These are phyloP conservation scores for Ctenodactylus gundi DNA, from an alignment of 2,113 vertebrate species.

Conservation along the genomic window DNA sequence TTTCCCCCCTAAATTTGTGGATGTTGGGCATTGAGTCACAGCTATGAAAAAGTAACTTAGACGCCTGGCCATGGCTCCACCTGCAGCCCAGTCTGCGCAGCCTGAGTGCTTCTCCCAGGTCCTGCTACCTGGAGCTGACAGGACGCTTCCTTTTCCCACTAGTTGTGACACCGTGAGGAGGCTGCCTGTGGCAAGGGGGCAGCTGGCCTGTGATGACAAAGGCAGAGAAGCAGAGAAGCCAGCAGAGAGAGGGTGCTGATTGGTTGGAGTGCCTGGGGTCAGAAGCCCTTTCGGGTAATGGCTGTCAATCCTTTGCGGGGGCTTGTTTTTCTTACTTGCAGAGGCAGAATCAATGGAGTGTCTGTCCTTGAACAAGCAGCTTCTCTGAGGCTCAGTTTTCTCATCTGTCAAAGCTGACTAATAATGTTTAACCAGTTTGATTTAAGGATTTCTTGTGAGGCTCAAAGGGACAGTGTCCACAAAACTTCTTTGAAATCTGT, in stretches of 20 bases:
- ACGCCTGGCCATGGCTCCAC: not conserved
- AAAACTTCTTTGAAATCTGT: not conserved
- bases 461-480: not conserved
- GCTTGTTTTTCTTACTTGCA: not conserved
- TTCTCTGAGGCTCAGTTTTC: not conserved
- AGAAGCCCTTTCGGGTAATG: too few species aligned
- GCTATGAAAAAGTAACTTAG: too few species aligned
- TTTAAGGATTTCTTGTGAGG: not conserved
- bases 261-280: not conserved
- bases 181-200: not conserved
- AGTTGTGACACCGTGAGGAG: not conserved
- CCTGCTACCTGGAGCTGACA: not conserved
- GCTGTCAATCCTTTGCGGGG: not conserved
- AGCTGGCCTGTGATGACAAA: not conserved
- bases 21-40: too few species aligned
- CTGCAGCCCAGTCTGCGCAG: not conserved
- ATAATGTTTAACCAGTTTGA: not conserved
- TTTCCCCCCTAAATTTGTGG: too few species aligned
- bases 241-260: not conserved
- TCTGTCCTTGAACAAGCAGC: not conserved
- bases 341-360: not conserved
- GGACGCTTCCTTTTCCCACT: not conserved
- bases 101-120: not conserved
- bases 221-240: not conserved
- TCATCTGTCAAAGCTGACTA: not conserved